Base-by-base conservation (phyloP, 1,140 invertebrate species). In the Diploscapter pachys region DNA sequence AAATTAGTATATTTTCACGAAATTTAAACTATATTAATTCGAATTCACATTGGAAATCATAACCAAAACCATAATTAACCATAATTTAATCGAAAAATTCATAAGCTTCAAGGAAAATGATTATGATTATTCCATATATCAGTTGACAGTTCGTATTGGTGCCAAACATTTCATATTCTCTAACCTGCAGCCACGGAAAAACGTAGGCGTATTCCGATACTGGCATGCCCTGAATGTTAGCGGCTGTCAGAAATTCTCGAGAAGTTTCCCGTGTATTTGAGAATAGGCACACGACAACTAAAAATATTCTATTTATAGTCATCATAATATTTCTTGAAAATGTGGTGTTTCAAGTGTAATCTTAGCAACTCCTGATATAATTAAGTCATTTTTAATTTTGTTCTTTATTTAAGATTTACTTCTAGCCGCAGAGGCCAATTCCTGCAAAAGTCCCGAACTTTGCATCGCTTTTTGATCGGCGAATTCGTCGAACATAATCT, bases 211-310 rank as follows among this genome's bases (percentile, higher is more conserved):
- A 84, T 49, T 85, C 84, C 48, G 72, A 71, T 6, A 77, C 78
- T 66, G 78, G 84, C 80, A 84, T 82, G 62, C 76, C 75, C 8
- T 59, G n/a, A 49, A 54, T 66, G 51, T 80, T 78, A 11, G 80
- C 79, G 3, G 83, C 83, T 54, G 82, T 77, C 80, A 85, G 79
- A 63, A 85, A 85, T 63, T 85, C 84, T 62, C 79, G 71, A 49
- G 82, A 79, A 11, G 81, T 51, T 72, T 85, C 83, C 6, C 83
- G 81, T 2, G 84, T 85, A n/a, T 74, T 79, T 4, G 82, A 84
- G 73, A 85, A 85, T n/a, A 85, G 68, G 66, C 84, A 85, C 13
- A 85, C 66, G 11, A 84, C 75, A 68, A 84, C 83, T 84, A 72
- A 70, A 82, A 74, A 63, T 48, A 3, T 31, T 50, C 4, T 13